Conservation (phyloP, 2,113 vertebrate species). For the Mirza zaza region DNA sequence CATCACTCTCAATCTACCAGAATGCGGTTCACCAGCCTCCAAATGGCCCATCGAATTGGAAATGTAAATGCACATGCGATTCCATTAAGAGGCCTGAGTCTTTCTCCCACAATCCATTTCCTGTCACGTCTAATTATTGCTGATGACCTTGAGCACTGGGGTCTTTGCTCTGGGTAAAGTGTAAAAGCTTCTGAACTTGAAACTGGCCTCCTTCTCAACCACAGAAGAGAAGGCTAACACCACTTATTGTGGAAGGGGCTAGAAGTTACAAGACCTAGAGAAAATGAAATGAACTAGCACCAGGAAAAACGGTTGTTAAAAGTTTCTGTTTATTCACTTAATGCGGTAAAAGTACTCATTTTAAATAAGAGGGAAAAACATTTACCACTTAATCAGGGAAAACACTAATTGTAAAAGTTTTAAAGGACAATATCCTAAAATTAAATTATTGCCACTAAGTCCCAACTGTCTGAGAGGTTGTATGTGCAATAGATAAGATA, state of each 20-base stretch:
- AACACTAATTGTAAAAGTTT: not conserved
- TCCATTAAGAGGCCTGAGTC: not conserved
- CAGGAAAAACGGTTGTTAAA: constrained; percentile 13
- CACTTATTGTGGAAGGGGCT: not conserved
- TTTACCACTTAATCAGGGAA: not conserved
- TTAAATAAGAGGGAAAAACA: constrained; percentile 18
- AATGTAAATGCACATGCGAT: not conserved
- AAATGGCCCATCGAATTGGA: not conserved
- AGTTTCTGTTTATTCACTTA: constrained; percentile 7
- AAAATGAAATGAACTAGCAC: not conserved
- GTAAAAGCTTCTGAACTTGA: not conserved
- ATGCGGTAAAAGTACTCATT: not conserved
- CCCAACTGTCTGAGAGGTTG: not conserved
- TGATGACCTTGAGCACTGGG: not conserved
- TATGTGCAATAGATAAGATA: not conserved
- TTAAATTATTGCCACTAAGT: not conserved
- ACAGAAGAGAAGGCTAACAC: not conserved
- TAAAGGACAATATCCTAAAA: not conserved
- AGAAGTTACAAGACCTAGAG: not conserved
- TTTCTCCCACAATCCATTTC: not conserved
- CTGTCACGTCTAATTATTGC: not conserved
- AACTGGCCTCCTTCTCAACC: not conserved
- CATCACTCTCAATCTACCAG: not conserved
- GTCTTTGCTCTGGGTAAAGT: not conserved
- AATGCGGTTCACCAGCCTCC: not conserved